These are phyloP conservation scores for Pollenia labialis DNA, from an alignment of 2,888 invertebrate species.

Conservation along the genomic window DNA sequence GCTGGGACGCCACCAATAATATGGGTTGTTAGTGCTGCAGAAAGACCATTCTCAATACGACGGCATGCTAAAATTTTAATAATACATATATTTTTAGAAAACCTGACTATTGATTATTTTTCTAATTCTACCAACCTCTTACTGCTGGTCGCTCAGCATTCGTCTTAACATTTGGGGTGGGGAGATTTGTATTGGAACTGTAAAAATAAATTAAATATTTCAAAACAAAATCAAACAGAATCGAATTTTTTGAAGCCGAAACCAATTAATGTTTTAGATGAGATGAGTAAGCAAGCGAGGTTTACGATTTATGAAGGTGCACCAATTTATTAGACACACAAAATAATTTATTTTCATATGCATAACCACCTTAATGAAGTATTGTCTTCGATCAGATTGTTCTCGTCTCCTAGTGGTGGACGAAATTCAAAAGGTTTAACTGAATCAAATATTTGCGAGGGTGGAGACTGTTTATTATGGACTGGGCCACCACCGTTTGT, in stretches of 20 bases:
- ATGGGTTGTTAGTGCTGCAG: conserved; percentile 74
- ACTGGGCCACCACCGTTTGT: neutral
- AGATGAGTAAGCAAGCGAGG: neutral
- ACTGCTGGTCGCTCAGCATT: conserved; percentile 74
- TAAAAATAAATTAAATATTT: neutral
- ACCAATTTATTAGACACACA: too few relatives aligned
- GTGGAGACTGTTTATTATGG: conserved; percentile 54
- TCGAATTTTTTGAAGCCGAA: neutral
- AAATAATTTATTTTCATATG: neutral
- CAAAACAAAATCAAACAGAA: neutral
- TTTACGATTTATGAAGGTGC: too few relatives aligned
- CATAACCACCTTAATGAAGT: conserved; percentile 64
- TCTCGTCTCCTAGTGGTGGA: conserved; percentile 61
- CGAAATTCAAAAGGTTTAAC: conserved; percentile 76
- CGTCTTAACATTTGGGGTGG: neutral
- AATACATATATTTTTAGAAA: too few relatives aligned
- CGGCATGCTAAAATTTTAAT: conserved; percentile 69
- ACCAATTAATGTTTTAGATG: neutral
- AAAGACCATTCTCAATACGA: conserved; percentile 57
- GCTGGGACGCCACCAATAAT: conserved; percentile 79
- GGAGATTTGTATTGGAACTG: conserved; percentile 16
- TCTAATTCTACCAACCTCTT: conserved; percentile 71
- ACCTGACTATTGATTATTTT: neutral
- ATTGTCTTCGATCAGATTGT: conserved; percentile 45
- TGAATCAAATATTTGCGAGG: conserved; percentile 69